Evolutionary conservation across 2,113 vertebrate species (phyloP), one percentile per base, ranked within the genome.

Genomic region (Apaloderma vittatum): DNA sequence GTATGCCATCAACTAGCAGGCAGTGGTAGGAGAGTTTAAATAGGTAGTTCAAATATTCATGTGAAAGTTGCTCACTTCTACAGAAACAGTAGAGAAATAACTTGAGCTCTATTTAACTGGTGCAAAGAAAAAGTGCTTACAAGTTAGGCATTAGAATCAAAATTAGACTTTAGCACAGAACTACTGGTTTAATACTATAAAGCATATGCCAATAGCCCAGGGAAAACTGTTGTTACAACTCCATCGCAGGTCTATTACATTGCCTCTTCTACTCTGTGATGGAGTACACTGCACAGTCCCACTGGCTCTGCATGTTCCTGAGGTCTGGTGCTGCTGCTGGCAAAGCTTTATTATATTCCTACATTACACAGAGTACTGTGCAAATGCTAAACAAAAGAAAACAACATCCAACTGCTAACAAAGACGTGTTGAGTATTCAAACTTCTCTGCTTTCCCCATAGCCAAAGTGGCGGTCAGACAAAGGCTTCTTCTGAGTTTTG

Each of bases 361-460:
- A 2, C 54, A n/a, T 58, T 54, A 77, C 46, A 80, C 6, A 83
- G 68, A 92, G 40, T 21, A 17, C 79, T 94, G 26, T 74, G 72
- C 61, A 92, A 93, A 82, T 20, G 15, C 82, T 88, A 45, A 92
- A 91, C 90, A 95, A 94, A 90, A 80, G 86, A 73, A 77, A 94
- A 77, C 52, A 2, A 57, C 70, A 81, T 86, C 83, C 76, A 95
- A 88, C 86, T 84, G 68, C 76, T 84, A 94, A 83, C 54, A 83
- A 81, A 93, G 90, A 86, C 48, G 6, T 23, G 15, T 27, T 84
- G 52, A 54, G 40, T 71, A 89, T 74, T 91, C 46, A 81, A 27
- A 71, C 84, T 67, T 48, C 23, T 32, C 19, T 62, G 8, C 23
- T 30, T 52, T 51, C 52, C 24, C 40, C 67, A 57, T 15, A 80